Conservation (phyloP, 1,140 invertebrate genomes). For the Rhopalosiphum padi region DNA sequence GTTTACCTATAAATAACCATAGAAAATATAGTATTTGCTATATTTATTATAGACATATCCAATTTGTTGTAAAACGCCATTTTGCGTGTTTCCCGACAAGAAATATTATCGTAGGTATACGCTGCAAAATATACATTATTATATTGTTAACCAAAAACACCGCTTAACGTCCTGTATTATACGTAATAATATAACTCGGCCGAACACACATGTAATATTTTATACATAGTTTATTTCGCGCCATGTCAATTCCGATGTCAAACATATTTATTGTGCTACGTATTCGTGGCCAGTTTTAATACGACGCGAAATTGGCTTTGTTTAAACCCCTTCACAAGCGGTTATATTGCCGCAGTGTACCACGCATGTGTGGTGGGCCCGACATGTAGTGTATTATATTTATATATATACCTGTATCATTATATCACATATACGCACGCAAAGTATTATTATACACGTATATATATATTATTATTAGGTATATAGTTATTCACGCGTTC, state of each 20-base stretch:
- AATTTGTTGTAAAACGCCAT: constrained; percentile 4
- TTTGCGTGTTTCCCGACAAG: not conserved
- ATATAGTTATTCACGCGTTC: constrained; percentile 19
- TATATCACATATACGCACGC: not conserved
- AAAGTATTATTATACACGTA: not conserved
- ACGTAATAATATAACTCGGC: not conserved
- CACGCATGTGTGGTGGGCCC: not conserved
- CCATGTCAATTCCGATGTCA: constrained; percentile 42
- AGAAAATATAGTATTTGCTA: not conserved
- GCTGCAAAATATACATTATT: not conserved
- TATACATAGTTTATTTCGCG: not conserved
- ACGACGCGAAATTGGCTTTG: constrained; percentile 37
- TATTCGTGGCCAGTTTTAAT: constrained; percentile 40
- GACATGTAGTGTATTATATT: not conserved
- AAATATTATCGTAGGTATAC: not conserved
- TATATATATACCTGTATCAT: constrained; percentile 5
- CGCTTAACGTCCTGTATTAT: not conserved
- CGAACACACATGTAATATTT: not conserved
- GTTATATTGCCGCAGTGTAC: not conserved
- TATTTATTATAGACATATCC: not conserved
- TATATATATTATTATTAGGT: not conserved
- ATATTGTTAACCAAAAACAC: not conserved
- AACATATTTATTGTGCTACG: constrained; percentile 32
- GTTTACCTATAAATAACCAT: not conserved
- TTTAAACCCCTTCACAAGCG: constrained; percentile 40